phyloP scores from a whole-genome alignment of 2,113 vertebrate genomes.

The Erythrocercus mccallii region DNA sequence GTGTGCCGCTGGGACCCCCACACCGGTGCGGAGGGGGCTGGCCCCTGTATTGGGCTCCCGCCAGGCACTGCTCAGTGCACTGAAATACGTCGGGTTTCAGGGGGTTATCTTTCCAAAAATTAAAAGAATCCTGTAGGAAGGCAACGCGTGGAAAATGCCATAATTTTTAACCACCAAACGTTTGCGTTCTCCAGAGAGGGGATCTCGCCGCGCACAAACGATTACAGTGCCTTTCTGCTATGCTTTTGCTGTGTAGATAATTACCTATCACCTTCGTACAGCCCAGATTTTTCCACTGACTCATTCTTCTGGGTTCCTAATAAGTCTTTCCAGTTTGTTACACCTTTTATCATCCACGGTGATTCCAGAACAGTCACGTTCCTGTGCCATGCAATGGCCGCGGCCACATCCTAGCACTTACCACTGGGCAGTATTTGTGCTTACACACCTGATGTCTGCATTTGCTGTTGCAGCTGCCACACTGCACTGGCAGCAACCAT shows the following conservation, averaged over 20 bases:
- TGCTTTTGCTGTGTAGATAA: background rate
- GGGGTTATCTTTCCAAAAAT: background rate
- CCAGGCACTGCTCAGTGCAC: background rate
- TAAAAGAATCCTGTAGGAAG: background rate
- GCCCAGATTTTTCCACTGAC: background rate
- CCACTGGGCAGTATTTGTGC: background rate
- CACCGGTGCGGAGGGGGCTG: background rate
- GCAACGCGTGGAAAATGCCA: background rate
- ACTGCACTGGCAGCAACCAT: background rate
- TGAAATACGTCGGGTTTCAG: background rate
- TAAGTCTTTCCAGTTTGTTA: background rate
- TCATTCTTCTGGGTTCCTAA: background rate
- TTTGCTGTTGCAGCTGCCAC: background rate
- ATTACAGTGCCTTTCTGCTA: background rate
- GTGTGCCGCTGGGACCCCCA: background rate
- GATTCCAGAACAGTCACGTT: background rate
- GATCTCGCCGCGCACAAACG: background rate
- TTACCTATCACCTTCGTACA: background rate
- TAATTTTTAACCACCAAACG: background rate
- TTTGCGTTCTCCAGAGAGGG: background rate
- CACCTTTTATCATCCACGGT: background rate
- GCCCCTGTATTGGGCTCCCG: rapidly evolving
- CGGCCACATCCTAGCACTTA: background rate
- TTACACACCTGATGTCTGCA: background rate
- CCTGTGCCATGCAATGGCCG: background rate